Base-by-base conservation (phyloP, 2,113 vertebrate genomes). In the Rousettus leschenaultii region DNA sequence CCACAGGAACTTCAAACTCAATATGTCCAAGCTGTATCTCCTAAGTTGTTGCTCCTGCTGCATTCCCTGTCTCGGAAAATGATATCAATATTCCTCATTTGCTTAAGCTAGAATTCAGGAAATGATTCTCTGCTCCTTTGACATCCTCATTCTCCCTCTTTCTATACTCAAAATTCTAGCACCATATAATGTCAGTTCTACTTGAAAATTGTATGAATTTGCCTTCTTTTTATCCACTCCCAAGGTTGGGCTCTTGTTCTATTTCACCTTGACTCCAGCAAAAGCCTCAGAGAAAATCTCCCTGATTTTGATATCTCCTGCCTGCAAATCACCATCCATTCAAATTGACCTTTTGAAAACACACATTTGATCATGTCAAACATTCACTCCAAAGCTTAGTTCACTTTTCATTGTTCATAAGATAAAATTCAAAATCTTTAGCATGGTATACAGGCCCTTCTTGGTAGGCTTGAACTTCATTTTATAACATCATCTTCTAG, bases 191-290 rank as follows among this genome's bases (percentile, higher is more conserved):
- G 19, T 57, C 73, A 95, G 11, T 73, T 85, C 3, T 35, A 65
- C 48, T 86, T 89, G 38, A 89, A 71, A 90, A 10, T 71, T 87
- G 70, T 77, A 35, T 68, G 71, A 83, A 91, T 87, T 78, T 86
- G 13, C 12, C 53, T 95, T 80, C 28, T 68, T 63, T 89, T 38
- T 74, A 55, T 43, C 22, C 48, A 83, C 3, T 83, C 9, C 33
- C 21, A 83, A 71, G 21, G 53, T 59, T 55, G 48, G 40, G 18
- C 13, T 79, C 45, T 80, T 95, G 38, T 93, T 33, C 22, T 93
- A 18, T 70, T 86, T 83, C 21, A 77, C 61, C 53, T 88, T 82
- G 35, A 86, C 24, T 55, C 93, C 43, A 93, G 19, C 68, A 93
- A 87, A 96, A 65, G 28, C 35, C 55, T 63, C 30, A 70, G 1